A percentile compares a stretch with the other conserved stretches of the same genome.
phyloP scores from a whole-genome alignment of 2,113 vertebrate genomes.

The Daboia siamensis region DNA sequence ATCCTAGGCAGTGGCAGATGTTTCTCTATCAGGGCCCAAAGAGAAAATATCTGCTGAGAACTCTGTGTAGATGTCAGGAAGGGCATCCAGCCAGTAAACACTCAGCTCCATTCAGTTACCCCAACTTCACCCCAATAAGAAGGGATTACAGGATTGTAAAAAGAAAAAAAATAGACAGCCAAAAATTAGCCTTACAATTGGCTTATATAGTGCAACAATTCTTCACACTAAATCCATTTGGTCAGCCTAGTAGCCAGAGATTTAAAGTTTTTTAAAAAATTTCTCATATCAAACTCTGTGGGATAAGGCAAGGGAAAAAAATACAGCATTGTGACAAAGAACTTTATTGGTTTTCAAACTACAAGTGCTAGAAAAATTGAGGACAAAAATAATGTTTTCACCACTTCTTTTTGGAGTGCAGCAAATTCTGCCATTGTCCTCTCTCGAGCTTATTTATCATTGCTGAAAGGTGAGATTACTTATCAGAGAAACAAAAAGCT shows the following conservation, averaged over 20 bases:
- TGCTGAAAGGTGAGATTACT: slow-evolving; percentile 46
- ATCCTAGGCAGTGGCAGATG: not conserved
- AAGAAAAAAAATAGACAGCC: slow-evolving; percentile 58
- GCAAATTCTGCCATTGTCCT: slow-evolving; percentile 21
- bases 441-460: slow-evolving; percentile 42
- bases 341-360: slow-evolving; percentile 46
- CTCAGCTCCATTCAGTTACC: not conserved
- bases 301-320: slow-evolving; percentile 61
- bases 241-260: slow-evolving; percentile 83
- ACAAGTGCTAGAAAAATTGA: slow-evolving; percentile 40
- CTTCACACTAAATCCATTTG: slow-evolving; percentile 76
- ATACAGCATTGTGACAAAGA: slow-evolving; percentile 60
- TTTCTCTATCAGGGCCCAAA: not conserved
- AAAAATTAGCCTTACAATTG: slow-evolving; percentile 86
- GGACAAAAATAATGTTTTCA: slow-evolving; percentile 45
- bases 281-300: slow-evolving; percentile 76
- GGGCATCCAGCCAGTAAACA: not conserved
- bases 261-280: slow-evolving; percentile 78
- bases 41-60: not conserved
- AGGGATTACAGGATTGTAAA: not conserved
- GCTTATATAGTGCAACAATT: slow-evolving; percentile 77
- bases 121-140: not conserved
- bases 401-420: slow-evolving; percentile 37
- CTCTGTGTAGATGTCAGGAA: not conserved
- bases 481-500: slow-evolving; percentile 29